These are phyloP conservation scores for Armadillidium nasatum DNA, from an alignment of 1,140 invertebrate species.

Conservation along the genomic window DNA sequence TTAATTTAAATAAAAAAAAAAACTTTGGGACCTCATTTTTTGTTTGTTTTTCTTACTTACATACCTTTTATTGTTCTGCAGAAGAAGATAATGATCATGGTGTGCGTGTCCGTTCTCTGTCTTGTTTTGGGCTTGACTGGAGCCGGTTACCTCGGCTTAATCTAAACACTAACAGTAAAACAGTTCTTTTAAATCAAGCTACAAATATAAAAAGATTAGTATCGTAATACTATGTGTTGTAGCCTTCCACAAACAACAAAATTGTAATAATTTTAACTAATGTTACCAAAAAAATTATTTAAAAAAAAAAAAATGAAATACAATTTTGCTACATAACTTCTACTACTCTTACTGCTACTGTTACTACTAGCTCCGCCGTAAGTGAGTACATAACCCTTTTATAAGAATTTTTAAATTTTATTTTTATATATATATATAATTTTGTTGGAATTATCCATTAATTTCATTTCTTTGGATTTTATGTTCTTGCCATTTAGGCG, in stretches of 20 bases:
- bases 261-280: slow-evolving; percentile 37
- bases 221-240: background rate
- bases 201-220: slow-evolving; percentile 5
- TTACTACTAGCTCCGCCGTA: slow-evolving; percentile 35
- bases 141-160: slow-evolving; percentile 62
- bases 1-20: too few relatives aligned
- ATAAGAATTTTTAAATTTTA: too few relatives aligned
- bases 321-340: too few relatives aligned
- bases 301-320: too few relatives aligned
- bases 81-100: slow-evolving; percentile 99
- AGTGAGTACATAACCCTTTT: slow-evolving; percentile 33
- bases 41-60: background rate
- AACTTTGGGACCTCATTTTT: background rate
- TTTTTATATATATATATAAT: too few relatives aligned
- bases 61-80: slow-evolving; percentile 56
- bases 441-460: too few relatives aligned
- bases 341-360: slow-evolving; percentile 36
- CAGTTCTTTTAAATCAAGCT: background rate
- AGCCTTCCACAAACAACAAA: slow-evolving; percentile 5
- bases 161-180: slow-evolving; percentile 25
- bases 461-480: too few relatives aligned
- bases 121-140: slow-evolving; percentile 72
- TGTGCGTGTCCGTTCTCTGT: slow-evolving; percentile 86
- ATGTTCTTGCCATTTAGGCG: too few relatives aligned
- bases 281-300: slow-evolving; percentile 12